Evolutionary conservation across 2,797 vertebrate genomes (phyloP), one percentile per base, ranked within the genome.

Genomic region (Malacoraja senta): DNA sequence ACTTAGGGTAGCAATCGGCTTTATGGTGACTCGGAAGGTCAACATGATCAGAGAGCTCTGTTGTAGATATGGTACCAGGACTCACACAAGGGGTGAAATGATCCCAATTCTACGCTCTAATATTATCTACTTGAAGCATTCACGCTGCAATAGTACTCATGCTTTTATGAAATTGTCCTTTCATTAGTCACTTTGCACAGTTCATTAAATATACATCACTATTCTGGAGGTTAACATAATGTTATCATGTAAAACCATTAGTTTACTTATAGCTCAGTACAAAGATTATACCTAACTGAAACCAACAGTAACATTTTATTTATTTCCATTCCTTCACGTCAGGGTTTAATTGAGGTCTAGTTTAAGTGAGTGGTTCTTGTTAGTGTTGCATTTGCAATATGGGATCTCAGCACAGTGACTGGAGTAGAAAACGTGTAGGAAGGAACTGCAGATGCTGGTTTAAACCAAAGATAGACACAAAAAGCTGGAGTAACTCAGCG

Each of bases 171-270:
- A 86, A 86, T 86, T 61, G 29, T 29, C 58, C 29, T 63, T 61
- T 17, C 83, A 86, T 86, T 86, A 86, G 63, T 86, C 83, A 86
- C 83, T n/a, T 86, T 29, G n/a, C 83, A 32, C 58, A 86, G 83
- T 29, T 19, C 58, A 86, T 86, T 86, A 86, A 86, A 86, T 86
- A 63, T 63, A 29, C 83, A 86, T 86, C 83, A 68, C 84, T 68
- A 68, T 68, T 88, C 84, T 68, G 63, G 84, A 88, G 63, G n/a
- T 88, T 88, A 88, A 68, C 35, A n/a, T 35, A 88, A 44, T 35
- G 74, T 91, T 72, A 91, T 74, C 90, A 53, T 92, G 90, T 53
- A 74, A 74, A 92, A 76, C 84, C 17, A 8, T 1, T 88, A 24
- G 61, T 88, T 63, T 65, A 88, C 61, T 88, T 65, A 68, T 88